A percentile compares a stretch with the other conserved stretches of the same genome.
Conservation (phyloP, 30 jellyfish, hydroid and myxozoan genomes). For the Hydra vulgaris region DNA sequence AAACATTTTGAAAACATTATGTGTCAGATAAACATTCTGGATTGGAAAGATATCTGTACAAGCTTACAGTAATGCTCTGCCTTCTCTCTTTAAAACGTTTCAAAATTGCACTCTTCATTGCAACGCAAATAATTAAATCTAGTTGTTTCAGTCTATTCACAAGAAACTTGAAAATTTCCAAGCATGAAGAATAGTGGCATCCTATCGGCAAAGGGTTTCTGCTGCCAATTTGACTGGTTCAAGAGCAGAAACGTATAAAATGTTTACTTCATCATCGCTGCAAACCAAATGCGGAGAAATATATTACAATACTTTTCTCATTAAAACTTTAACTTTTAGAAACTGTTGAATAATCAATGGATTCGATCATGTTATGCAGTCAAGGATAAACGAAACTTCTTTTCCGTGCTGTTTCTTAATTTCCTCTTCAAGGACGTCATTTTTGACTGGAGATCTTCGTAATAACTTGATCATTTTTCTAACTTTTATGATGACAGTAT, state of each 20-base stretch:
- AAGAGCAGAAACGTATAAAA: background rate
- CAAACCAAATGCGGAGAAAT: background rate
- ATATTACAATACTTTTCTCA: background rate
- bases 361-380: background rate
- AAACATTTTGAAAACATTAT: background rate
- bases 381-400: too few species aligned
- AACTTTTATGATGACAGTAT: background rate
- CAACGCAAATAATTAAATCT: background rate
- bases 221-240: background rate
- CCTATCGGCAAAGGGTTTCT: background rate
- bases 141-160: background rate
- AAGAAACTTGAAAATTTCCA: background rate
- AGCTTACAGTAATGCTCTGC: background rate
- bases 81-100: background rate
- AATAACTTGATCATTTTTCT: background rate
- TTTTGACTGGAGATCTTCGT: background rate
- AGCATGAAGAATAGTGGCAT: background rate
- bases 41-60: background rate
- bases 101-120: background rate
- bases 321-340: background rate
- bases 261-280: background rate
- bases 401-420: too few species aligned
- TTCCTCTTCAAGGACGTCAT: too few species aligned
- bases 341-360: background rate
- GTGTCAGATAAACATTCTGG: background rate